Evolutionary conservation across 1,140 invertebrate species (phyloP).

Genomic region (Ostrea edulis): DNA sequence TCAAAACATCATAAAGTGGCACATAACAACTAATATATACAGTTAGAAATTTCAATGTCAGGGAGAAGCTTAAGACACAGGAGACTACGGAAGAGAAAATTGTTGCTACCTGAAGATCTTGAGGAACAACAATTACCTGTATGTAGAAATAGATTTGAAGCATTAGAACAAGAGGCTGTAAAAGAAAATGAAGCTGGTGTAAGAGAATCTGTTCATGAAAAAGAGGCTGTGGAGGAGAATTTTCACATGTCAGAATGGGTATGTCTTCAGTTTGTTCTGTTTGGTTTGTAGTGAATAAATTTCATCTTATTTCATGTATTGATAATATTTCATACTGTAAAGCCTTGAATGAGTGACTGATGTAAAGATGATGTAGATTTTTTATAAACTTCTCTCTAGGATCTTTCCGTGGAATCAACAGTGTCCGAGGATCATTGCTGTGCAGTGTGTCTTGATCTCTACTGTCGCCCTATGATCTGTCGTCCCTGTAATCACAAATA

Average conservation of each 20-base stretch:
- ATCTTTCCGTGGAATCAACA: not conserved
- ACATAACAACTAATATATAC: too few relatives aligned
- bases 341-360: not conserved
- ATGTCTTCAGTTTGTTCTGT: not conserved
- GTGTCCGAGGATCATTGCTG: conserved; percentile 49
- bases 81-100: not conserved
- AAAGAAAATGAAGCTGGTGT: not conserved
- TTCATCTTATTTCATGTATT: not conserved
- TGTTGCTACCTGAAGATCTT: not conserved
- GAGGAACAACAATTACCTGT: not conserved
- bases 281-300: not conserved
- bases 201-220: not conserved
- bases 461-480: conserved; percentile 37
- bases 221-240: not conserved
- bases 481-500: conserved; percentile 45
- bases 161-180: conserved; percentile 1
- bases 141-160: not conserved
- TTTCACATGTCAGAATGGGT: not conserved
- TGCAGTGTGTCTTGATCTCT: conserved; percentile 54
- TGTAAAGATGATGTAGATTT: too few relatives aligned
- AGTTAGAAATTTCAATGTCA: not conserved
- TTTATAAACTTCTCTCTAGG: not conserved
- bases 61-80: not conserved
- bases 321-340: not conserved
- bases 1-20: too few relatives aligned